phyloP scores from a whole-genome alignment of 2,888 invertebrate species.

The Eumacrocentrus americanus region DNA sequence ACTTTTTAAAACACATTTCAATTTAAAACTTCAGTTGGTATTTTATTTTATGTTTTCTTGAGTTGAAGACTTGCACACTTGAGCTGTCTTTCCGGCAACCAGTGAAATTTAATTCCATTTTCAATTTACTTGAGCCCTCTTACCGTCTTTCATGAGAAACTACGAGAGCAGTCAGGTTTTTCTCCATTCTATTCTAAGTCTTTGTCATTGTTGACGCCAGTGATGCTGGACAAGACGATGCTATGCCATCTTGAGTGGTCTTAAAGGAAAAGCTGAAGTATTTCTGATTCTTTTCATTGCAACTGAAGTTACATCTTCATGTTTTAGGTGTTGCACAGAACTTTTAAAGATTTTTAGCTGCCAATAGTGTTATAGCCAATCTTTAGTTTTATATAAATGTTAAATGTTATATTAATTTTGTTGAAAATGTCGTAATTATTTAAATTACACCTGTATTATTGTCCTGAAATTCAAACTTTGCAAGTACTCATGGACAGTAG shows the following conservation, averaged over 20 bases:
- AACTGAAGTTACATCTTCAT: neutral
- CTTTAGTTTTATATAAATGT: neutral
- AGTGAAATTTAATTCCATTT: slow-evolving; percentile 53
- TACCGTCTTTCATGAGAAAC: slow-evolving; percentile 37
- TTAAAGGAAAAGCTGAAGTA: neutral
- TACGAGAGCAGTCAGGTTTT: slow-evolving; percentile 12
- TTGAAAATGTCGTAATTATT: neutral
- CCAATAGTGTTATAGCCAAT: too few species aligned
- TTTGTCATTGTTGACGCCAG: neutral
- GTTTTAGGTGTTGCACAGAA: too few species aligned
- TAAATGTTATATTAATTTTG: neutral
- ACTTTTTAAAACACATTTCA: too few species aligned
- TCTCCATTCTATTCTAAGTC: slow-evolving; percentile 16
- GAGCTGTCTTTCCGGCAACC: neutral
- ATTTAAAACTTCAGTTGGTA: too few species aligned
- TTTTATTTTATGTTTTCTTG: too few species aligned
- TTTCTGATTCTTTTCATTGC: neutral
- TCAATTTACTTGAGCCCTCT: slow-evolving; percentile 54
- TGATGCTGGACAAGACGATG: neutral
- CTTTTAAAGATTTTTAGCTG: neutral
- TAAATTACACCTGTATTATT: neutral
- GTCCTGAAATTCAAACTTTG: neutral
- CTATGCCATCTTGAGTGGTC: neutral
- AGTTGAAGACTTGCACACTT: too few species aligned
- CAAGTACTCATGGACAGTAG: too few species aligned